Evolutionary conservation across 2,113 vertebrate genomes (phyloP).

Genomic region (Miniopterus natalensis): DNA sequence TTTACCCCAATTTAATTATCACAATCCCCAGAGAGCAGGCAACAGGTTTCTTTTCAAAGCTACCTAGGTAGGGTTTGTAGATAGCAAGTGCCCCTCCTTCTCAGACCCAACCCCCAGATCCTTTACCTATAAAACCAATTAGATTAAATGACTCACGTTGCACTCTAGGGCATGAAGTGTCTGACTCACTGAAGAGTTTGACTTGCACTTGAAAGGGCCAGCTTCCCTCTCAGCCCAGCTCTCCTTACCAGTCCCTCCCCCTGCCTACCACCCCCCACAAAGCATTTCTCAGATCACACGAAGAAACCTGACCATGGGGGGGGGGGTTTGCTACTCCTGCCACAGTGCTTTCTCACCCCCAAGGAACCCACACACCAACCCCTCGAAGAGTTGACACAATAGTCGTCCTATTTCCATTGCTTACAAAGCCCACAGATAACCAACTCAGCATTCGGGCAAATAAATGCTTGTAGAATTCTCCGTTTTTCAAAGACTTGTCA

Average conservation of each 20-base stretch:
- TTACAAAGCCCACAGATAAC: background rate
- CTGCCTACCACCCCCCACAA: background rate
- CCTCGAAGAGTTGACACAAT: constrained; percentile 24
- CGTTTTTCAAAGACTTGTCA: background rate
- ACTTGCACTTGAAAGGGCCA: constrained; percentile 60
- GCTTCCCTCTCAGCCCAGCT: background rate
- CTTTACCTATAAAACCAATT: constrained; percentile 81
- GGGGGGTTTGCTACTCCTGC: background rate
- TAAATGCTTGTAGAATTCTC: background rate
- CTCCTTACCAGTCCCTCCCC: background rate
- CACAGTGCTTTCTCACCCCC: background rate
- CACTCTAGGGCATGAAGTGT: constrained; percentile 60
- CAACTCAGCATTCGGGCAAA: background rate
- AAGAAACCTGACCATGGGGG: constrained; percentile 50
- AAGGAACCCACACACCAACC: constrained; percentile 35
- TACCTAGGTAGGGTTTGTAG: background rate
- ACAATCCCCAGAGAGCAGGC: constrained; percentile 63
- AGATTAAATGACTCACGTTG: constrained; percentile 78
- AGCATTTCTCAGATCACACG: constrained; percentile 21
- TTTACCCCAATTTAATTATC: background rate
- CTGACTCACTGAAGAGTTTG: constrained; percentile 46
- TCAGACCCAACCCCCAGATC: constrained; percentile 41
- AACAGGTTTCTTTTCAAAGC: constrained; percentile 68
- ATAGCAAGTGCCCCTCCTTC: background rate
- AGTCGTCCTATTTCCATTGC: background rate